Percentiles rank a stretch among this genome's conserved stretches.
phyloP scores from a whole-genome alignment of 2,888 invertebrate species.

The Pseudoips prasinana region DNA sequence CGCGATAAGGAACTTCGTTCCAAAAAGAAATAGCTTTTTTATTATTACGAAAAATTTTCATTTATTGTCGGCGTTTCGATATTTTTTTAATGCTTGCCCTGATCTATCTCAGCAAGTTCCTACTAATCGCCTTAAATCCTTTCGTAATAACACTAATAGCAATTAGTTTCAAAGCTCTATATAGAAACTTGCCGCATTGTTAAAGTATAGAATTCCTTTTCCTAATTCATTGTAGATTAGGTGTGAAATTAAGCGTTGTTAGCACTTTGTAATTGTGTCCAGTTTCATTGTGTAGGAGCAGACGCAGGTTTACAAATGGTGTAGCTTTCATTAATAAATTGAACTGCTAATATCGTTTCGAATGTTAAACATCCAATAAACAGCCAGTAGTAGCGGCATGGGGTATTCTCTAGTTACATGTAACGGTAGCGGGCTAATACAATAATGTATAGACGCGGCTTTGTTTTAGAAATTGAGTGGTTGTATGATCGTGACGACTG shows the following conservation, averaged over 20 bases:
- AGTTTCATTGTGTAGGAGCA: not conserved
- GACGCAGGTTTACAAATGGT: not conserved
- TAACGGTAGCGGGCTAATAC: constrained; percentile 72
- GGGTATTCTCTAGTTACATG: constrained; percentile 35
- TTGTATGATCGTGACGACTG: constrained; percentile 62
- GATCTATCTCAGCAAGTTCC: not conserved
- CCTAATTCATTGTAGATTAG: not conserved
- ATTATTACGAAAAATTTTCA: too few relatives aligned
- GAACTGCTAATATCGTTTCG: constrained; percentile 11
- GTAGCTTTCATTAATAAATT: constrained; percentile 6
- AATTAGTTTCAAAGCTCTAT: not conserved
- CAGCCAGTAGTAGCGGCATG: constrained; percentile 42
- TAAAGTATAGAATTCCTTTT: too few relatives aligned
- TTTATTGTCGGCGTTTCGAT: too few relatives aligned
- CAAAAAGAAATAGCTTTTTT: too few relatives aligned
- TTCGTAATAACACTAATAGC: not conserved
- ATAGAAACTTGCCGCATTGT: too few relatives aligned
- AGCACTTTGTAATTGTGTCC: not conserved
- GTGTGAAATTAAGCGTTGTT: not conserved
- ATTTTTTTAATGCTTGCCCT: too few relatives aligned
- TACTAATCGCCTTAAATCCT: not conserved
- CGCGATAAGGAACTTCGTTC: too few relatives aligned
- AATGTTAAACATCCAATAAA: constrained; percentile 6
- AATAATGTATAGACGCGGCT: constrained; percentile 70
- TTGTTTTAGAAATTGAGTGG: constrained; percentile 78